Base-by-base conservation (phyloP, 2,888 invertebrate genomes). In the Aspidiotus rigidus region DNA sequence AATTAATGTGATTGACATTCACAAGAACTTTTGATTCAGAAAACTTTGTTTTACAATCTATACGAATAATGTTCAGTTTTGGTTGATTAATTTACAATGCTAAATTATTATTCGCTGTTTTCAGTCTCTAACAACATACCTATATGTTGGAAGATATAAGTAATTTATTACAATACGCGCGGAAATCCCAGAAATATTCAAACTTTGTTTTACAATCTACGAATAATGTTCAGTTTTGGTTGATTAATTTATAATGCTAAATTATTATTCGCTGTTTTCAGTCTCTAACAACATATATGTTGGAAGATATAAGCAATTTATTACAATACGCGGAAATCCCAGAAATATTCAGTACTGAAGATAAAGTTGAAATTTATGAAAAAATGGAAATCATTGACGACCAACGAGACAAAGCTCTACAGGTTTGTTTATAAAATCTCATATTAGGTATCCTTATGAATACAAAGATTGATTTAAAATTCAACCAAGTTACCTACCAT, bases 241-340 rank as follows among this genome's bases (percentile, higher is more conserved):
- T 28, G 28, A 28, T 28, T 28, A 28, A 28, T 28, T 28, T 28
- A 28, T 3, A 28, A 28, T 5, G 28, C 28, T 3, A 28, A 28
- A 28, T 28, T 28, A 28, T 28, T 28, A 28, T 28, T 28, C 28
- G 28, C 28, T 49, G 59, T 10, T 59, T 55, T 5, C 54, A 90
- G 85, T 91, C 94, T 53, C 94, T 94, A 82, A 89, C 93, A 78
- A 94, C 95, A 80, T 88, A 88, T 0, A 95, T 95, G 76, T 80
- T 96, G 63, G 95, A 96, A 79, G 96, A 96, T 75, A 86, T 95
- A 1, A 93, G 90, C 77, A 95, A 94, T 77, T 83, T 96, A 78
- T 79, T 96, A 59, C 95, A 94, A 77, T 89, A 92, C 0, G 95
- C 95, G 5, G 95, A 95, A 81, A 91, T 95, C 0, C 95, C 95